These are phyloP conservation scores for Zapornia atra DNA, from an alignment of 2,113 vertebrate species.

Conservation along the genomic window DNA sequence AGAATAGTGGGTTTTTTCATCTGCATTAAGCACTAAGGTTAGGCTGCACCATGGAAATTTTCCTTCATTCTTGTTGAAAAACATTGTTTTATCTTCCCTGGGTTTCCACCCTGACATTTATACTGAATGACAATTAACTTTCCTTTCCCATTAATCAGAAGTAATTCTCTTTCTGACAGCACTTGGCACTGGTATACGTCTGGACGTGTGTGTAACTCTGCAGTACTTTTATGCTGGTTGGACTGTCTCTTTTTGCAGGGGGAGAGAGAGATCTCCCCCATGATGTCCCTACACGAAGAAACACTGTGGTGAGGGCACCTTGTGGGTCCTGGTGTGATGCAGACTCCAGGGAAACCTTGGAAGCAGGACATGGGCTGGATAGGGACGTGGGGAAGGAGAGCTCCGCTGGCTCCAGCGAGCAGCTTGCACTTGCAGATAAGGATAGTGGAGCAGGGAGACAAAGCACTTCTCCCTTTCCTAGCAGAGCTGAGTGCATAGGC, in stretches of 20 bases:
- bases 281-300: accelerated
- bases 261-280: not conserved
- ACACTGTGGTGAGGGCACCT: not conserved
- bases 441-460: not conserved
- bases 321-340: not conserved
- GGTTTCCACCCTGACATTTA: conserved; percentile 47
- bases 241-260: not conserved
- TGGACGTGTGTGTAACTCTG: not conserved
- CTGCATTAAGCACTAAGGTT: not conserved
- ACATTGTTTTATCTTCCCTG: not conserved
- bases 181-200: not conserved
- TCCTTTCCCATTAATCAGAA: conserved; percentile 49
- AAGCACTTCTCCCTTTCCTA: not conserved
- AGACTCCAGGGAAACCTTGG: accelerated
- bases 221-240: not conserved
- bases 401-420: not conserved
- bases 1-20: not conserved
- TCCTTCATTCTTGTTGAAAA: conserved; percentile 4
- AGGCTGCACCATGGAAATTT: not conserved
- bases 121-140: conserved; percentile 41
- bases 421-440: not conserved
- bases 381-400: not conserved
- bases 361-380: not conserved
- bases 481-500: accelerated
- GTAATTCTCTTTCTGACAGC: conserved; percentile 14